Percentiles rank a stretch among this genome's conserved stretches.
These are phyloP conservation scores for Anthoscopus minutus DNA, from an alignment of 2,113 vertebrate species.

Conservation along the genomic window DNA sequence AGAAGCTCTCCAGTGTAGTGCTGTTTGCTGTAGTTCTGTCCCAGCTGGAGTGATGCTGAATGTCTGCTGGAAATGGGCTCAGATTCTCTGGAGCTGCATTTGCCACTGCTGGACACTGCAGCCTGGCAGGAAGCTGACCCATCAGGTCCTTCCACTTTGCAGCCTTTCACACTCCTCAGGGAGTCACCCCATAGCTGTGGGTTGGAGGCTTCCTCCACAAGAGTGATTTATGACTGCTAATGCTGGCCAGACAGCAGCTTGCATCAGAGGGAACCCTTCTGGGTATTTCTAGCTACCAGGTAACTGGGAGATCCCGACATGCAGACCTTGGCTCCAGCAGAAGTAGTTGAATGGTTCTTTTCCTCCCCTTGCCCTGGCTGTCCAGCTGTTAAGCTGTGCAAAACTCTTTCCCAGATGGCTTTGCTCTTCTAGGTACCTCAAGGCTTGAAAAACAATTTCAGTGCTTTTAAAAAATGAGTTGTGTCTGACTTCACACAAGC, in stretches of 20 bases:
- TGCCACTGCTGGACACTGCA: neutral
- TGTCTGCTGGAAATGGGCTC: neutral
- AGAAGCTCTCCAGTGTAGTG: neutral
- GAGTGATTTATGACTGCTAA: neutral
- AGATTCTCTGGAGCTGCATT: neutral
- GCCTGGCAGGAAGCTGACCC: neutral
- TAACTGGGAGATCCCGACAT: neutral
- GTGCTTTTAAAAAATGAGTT: neutral
- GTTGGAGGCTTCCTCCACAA: neutral
- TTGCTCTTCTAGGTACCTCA: neutral
- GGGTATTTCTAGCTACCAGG: neutral
- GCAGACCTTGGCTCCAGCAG: neutral
- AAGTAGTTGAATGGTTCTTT: neutral
- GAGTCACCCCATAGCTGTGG: neutral
- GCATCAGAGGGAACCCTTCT: neutral
- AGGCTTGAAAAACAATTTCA: neutral
- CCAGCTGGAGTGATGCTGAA: neutral
- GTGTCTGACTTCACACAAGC: neutral
- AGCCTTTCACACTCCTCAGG: neutral
- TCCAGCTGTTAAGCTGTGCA: neutral
- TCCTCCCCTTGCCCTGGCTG: neutral
- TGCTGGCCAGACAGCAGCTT: neutral
- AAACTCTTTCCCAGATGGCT: neutral
- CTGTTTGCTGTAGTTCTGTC: neutral
- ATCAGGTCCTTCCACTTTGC: slow-evolving; percentile 22